These are phyloP conservation scores for Oxytorus armatus DNA, from an alignment of 2,888 invertebrate genomes.

Conservation along the genomic window DNA sequence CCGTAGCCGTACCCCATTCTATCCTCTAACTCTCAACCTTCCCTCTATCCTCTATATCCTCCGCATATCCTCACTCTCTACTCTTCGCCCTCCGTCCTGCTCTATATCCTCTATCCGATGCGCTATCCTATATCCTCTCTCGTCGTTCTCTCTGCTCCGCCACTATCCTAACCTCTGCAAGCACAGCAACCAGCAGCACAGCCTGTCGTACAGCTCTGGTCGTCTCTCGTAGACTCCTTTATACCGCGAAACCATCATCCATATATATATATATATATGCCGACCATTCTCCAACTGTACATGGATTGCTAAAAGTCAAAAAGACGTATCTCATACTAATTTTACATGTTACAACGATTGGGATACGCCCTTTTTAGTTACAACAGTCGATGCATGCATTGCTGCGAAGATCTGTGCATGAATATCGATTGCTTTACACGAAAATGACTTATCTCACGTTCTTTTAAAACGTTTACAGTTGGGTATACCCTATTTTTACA, in stretches of 20 bases:
- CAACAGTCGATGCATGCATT: neutral
- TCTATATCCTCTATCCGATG: slow-evolving; percentile 74
- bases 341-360: neutral
- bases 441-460: neutral
- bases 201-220: slow-evolving; percentile 64
- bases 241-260: slow-evolving; percentile 53
- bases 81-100: slow-evolving; percentile 26
- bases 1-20: slow-evolving; percentile 76
- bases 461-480: neutral
- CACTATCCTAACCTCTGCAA: slow-evolving; percentile 64
- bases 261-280: neutral
- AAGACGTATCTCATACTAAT: slow-evolving; percentile 20
- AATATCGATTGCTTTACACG: neutral
- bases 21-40: slow-evolving; percentile 76
- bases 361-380: neutral
- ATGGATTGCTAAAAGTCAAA: neutral
- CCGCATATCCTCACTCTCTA: slow-evolving; percentile 49
- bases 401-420: neutral
- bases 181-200: slow-evolving; percentile 56
- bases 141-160: slow-evolving; percentile 45
- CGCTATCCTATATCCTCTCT: slow-evolving; percentile 54
- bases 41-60: slow-evolving; percentile 56
- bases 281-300: neutral
- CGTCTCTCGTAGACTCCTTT: slow-evolving; percentile 63
- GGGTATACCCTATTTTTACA: neutral